phyloP scores from a whole-genome alignment of 2,113 vertebrate genomes.

The Xiphophorus couchianus region DNA sequence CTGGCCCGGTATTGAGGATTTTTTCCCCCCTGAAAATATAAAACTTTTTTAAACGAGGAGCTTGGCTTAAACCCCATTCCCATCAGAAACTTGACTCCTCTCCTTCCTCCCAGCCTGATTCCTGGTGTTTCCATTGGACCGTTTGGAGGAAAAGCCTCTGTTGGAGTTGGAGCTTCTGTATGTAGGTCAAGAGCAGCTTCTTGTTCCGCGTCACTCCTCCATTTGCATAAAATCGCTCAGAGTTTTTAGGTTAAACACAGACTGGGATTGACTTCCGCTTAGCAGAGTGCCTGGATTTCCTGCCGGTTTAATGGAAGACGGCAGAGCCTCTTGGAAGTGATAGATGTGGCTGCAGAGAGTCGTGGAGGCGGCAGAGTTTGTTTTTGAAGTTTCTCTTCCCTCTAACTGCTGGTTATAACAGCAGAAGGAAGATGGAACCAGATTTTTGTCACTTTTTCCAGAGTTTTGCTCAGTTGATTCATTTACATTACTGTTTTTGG shows the following conservation, averaged over 20 bases:
- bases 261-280: slow-evolving; percentile 21
- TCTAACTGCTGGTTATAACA: slow-evolving; percentile 57
- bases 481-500: background rate
- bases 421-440: slow-evolving; percentile 11
- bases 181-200: slow-evolving; percentile 76
- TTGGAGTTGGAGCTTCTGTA: slow-evolving; percentile 35
- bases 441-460: background rate
- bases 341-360: slow-evolving; percentile 27
- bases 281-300: slow-evolving; percentile 37
- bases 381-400: slow-evolving; percentile 53
- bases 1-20: slow-evolving; percentile 28
- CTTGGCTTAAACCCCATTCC: slow-evolving; percentile 57
- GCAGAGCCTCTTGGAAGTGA: slow-evolving; percentile 17
- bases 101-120: slow-evolving; percentile 34
- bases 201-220: slow-evolving; percentile 41
- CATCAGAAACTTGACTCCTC: slow-evolving; percentile 30
- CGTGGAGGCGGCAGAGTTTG: slow-evolving; percentile 43
- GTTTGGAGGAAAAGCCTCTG: background rate
- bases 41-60: slow-evolving; percentile 37
- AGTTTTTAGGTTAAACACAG: slow-evolving; percentile 23
- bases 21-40: slow-evolving; percentile 5
- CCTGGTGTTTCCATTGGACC: slow-evolving; percentile 19
- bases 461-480: background rate
- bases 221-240: slow-evolving; percentile 69
- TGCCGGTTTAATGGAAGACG: background rate